Evolutionary conservation across 2,888 invertebrate genomes (phyloP), one percentile per base, ranked within the genome.

Genomic region (Drosophila paramelanica): DNA sequence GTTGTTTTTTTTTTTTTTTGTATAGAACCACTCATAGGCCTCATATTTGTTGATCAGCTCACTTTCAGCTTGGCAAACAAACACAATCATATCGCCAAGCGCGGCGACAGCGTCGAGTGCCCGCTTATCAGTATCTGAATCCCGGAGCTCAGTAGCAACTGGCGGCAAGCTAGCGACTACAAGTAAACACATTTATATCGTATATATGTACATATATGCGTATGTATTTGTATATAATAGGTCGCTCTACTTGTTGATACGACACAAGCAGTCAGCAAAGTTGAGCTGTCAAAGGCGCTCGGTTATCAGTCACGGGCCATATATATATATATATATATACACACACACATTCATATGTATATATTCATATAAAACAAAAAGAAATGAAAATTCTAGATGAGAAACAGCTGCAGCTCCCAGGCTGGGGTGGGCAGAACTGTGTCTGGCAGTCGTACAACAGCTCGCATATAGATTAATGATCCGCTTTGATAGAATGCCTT

Each of bases 1-100:
- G 36, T 36, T n/a, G 42, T 43, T 36, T n/a, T 47, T 49, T 11
- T 23, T 47, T 39, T 36, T n/a, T 47, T 43, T 36, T n/a, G 25
- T 36, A 23, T 23, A 25, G 39, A 33, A 5, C 53, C 49, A 53
- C 38, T 73, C 56, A 61, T 61, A 57, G 60, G 45, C 57, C 53
- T 58, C 50, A 20, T 62, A 73, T 78, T 73, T 88, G 73, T 75
- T 64, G 66, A 88, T 88, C 79, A 73, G 74, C 77, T 79, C 73
- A 87, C 77, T 87, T 83, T 73, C 77, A 79, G 76, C 73, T 78
- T 45, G 70, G 36, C 79, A 88, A 81, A 84, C 73, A 85, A 62
- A 50, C 67, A 84, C 73, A 85, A 62, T 51, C 67, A 73, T 80
- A 86, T 77, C 72, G 56, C 65, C 27, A 55, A 38, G 41, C 42